phyloP scores from a whole-genome alignment of 2,888 invertebrate genomes.

The Scrobipalpa costella region DNA sequence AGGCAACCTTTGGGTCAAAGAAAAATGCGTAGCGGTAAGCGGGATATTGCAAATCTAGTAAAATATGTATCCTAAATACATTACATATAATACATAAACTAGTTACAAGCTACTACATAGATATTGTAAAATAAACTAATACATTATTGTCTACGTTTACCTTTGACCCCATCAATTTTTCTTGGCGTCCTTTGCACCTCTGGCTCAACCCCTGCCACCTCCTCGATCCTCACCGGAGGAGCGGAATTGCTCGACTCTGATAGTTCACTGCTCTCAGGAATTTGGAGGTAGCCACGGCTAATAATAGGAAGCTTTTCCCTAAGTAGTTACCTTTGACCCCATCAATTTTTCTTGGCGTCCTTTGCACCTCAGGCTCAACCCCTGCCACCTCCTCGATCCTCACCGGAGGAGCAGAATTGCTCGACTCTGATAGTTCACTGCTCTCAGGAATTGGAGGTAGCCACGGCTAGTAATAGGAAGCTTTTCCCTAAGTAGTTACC shows the following conservation, averaged over 20 bases:
- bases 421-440: constrained; percentile 60
- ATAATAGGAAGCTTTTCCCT: too few species aligned
- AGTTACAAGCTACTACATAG: too few species aligned
- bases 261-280: too few species aligned
- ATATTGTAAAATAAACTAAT: neutral
- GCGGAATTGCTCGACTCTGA: constrained; percentile 62
- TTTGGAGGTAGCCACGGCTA: too few species aligned
- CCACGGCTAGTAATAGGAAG: too few species aligned
- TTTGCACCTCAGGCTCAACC: constrained; percentile 77
- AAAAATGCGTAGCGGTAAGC: too few species aligned
- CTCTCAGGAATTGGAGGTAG: too few species aligned
- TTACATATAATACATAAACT: too few species aligned
- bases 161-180: constrained; percentile 76
- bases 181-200: constrained; percentile 75
- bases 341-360: constrained; percentile 74
- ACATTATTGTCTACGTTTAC: constrained; percentile 42
- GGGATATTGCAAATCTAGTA: too few species aligned
- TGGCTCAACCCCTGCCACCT: constrained; percentile 75
- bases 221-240: constrained; percentile 44
- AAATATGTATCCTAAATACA: too few species aligned
- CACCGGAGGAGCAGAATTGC: constrained; percentile 46
- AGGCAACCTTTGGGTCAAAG: too few species aligned
- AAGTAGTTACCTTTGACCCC: constrained; percentile 69
- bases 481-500: constrained; percentile 49
- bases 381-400: constrained; percentile 66